Percentiles rank a stretch among this genome's conserved stretches.
These are phyloP conservation scores for Marasmarcha lunaedactyla DNA, from an alignment of 2,888 invertebrate genomes.

Conservation along the genomic window DNA sequence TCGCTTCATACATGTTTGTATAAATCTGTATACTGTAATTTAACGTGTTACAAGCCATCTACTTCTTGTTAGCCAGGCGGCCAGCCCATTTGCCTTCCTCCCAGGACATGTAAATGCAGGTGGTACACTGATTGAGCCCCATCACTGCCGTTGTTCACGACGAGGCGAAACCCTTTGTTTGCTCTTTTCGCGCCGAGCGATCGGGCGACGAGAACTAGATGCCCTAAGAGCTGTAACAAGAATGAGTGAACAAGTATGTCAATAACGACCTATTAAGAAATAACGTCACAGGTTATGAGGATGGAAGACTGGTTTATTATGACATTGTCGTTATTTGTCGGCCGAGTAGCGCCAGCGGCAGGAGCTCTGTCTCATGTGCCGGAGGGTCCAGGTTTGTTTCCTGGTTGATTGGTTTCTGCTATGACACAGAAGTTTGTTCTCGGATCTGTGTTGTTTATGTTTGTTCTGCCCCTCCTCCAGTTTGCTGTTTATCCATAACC, in stretches of 20 bases:
- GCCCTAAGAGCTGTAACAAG: slow-evolving; percentile 74
- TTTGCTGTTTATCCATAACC: too few species aligned
- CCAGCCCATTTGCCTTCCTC: slow-evolving; percentile 83
- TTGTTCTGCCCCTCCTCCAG: too few species aligned
- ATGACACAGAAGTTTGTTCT: too few species aligned
- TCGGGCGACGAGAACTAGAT: slow-evolving; percentile 76
- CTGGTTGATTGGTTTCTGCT: too few species aligned
- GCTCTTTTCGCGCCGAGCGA: slow-evolving; percentile 73
- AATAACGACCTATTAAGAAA: background rate
- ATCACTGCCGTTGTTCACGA: slow-evolving; percentile 83
- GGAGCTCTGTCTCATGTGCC: too few species aligned
- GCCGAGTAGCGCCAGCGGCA: too few species aligned
- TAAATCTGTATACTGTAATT: too few species aligned
- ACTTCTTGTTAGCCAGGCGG: slow-evolving; percentile 79
- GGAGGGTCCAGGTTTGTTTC: too few species aligned
- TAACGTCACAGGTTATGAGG: background rate
- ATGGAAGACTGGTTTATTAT: slow-evolving; percentile 2
- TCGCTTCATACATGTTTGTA: too few species aligned
- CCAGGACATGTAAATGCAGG: slow-evolving; percentile 84
- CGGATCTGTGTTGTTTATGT: too few species aligned
- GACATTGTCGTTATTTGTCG: slow-evolving; percentile 1
- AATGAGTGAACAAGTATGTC: too few species aligned
- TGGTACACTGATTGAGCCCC: slow-evolving; percentile 89
- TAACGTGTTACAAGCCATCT: too few species aligned
- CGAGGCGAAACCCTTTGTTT: slow-evolving; percentile 78